phyloP scores from a whole-genome alignment of 2,888 invertebrate genomes.

The Microplitis deprimator region DNA sequence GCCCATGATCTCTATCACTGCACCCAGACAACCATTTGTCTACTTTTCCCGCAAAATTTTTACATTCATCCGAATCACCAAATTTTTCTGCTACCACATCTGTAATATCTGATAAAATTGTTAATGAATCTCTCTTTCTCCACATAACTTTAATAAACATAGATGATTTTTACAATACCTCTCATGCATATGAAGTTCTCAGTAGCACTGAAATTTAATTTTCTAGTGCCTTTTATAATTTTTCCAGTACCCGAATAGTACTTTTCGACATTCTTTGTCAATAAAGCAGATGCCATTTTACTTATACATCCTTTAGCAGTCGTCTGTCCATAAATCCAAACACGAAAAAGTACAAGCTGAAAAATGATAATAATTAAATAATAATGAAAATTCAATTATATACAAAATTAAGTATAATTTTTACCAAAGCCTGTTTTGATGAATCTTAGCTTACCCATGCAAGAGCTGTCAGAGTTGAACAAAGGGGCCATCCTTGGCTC shows the following conservation, averaged over 20 bases:
- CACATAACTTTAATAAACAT: too few species aligned
- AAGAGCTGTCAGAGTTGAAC: too few species aligned
- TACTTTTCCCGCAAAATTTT: slow-evolving; percentile 11
- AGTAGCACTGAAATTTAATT: slow-evolving; percentile 19
- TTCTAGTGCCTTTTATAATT: slow-evolving; percentile 6
- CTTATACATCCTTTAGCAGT: slow-evolving; percentile 10
- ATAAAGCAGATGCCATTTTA: slow-evolving; percentile 17
- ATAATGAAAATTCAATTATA: background rate
- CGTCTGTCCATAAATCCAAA: slow-evolving; percentile 8
- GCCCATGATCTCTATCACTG: background rate
- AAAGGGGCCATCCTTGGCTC: too few species aligned
- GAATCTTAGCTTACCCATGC: too few species aligned
- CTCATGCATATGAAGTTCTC: slow-evolving; percentile 13
- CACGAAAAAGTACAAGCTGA: background rate
- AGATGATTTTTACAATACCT: slow-evolving; percentile 13
- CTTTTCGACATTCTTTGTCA: slow-evolving; percentile 23
- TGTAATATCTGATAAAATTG: too few species aligned
- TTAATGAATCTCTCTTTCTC: too few species aligned
- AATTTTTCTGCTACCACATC: too few species aligned
- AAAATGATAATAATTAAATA: background rate
- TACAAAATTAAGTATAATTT: background rate
- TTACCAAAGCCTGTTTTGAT: slow-evolving; percentile 8
- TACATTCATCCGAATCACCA: background rate
- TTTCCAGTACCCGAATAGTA: slow-evolving; percentile 18
- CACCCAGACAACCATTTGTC: background rate